Percentiles rank a stretch among this genome's conserved stretches.
Evolutionary conservation across 2,113 vertebrate genomes (phyloP).

Genomic region (Cebus imitator): DNA sequence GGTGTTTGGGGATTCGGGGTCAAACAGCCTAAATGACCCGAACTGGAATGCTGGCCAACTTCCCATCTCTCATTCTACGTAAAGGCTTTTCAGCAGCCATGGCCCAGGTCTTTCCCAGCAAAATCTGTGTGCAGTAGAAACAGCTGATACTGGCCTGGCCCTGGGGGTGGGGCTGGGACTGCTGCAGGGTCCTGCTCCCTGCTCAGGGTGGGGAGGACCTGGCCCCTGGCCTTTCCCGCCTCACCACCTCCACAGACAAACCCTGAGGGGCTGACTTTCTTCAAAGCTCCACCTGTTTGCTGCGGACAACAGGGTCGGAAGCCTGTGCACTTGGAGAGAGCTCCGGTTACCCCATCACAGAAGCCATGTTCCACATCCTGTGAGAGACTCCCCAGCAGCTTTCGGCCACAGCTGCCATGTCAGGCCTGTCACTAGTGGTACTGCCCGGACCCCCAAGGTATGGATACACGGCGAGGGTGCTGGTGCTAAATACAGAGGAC

Average conservation of each 20-base stretch:
- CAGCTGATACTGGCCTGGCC: not conserved
- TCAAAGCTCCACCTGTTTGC: not conserved
- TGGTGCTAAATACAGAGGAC: not conserved
- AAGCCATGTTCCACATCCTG: not conserved
- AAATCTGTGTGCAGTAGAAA: accelerated
- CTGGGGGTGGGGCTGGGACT: accelerated
- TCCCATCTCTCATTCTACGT: too few relatives aligned
- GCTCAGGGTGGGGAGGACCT: too few relatives aligned
- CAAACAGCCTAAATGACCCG: not conserved
- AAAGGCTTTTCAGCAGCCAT: accelerated
- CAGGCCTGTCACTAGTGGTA: not conserved
- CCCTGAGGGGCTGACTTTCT: not conserved
- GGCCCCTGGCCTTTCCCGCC: not conserved
- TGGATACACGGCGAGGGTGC: not conserved
- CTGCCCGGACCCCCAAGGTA: not conserved
- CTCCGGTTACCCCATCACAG: not conserved
- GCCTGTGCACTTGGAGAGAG: accelerated
- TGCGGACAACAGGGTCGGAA: accelerated
- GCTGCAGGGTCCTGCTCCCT: not conserved
- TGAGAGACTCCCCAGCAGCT: not conserved
- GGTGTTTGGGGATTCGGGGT: not conserved
- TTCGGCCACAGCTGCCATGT: not conserved
- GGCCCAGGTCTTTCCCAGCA: too few relatives aligned
- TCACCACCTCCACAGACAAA: not conserved
- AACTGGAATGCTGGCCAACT: too few relatives aligned